These are phyloP conservation scores for Stegostoma tigrinum DNA, from an alignment of 2,113 vertebrate species.

Conservation along the genomic window DNA sequence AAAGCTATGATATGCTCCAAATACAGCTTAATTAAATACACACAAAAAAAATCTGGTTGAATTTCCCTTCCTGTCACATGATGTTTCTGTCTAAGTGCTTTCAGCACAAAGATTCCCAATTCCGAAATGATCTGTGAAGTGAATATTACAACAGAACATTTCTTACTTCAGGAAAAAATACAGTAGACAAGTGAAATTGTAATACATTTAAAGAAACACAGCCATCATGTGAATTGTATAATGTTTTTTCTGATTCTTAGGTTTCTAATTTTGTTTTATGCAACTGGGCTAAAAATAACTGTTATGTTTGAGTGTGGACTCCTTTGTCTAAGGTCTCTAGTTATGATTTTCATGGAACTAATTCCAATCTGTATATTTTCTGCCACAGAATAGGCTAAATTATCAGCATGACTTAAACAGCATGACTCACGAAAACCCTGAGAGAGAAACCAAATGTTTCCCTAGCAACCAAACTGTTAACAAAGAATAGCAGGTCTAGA, in stretches of 20 bases:
- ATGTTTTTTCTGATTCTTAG: not conserved
- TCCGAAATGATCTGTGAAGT: not conserved
- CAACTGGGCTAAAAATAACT: not conserved
- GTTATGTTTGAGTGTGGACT: not conserved
- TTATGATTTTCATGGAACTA: not conserved
- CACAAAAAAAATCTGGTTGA: conserved; percentile 9
- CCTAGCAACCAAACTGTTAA: not conserved
- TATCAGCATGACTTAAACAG: not conserved
- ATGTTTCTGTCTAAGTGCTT: not conserved
- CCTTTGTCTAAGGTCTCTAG: not conserved
- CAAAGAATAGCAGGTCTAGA: not conserved
- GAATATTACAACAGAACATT: not conserved
- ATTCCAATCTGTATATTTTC: not conserved
- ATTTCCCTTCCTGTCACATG: not conserved
- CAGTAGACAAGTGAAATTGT: not conserved
- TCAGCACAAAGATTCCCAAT: not conserved
- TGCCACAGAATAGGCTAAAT: not conserved
- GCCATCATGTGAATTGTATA: not conserved
- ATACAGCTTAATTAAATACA: not conserved
- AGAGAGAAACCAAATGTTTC: not conserved
- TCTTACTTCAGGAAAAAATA: not conserved
- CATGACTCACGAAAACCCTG: not conserved
- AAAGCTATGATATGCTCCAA: not conserved
- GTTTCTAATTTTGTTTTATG: not conserved
- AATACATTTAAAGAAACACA: not conserved